A percentile compares a stretch with the other conserved stretches of the same genome.
phyloP scores from a whole-genome alignment of 2,797 vertebrate genomes.

The Darevskia nairensis region DNA sequence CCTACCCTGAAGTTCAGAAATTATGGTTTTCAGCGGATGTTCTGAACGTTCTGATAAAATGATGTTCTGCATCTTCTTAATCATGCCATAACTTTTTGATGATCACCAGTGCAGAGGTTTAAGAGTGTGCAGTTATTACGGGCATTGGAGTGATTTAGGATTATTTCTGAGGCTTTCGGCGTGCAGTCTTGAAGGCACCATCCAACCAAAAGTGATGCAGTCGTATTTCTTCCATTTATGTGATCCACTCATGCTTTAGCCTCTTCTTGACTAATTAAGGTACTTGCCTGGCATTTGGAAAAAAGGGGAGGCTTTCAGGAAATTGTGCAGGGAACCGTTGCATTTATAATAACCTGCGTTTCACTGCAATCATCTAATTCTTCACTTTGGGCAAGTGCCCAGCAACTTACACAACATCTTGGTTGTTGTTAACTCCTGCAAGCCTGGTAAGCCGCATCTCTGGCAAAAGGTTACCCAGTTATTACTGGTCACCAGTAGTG shows the following conservation, averaged over 20 bases:
- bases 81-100: not conserved
- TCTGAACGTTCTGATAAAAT: not conserved
- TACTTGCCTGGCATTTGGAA: slow-evolving; percentile 42
- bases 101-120: not conserved
- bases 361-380: not conserved
- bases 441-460: not conserved
- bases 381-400: not conserved
- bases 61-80: not conserved
- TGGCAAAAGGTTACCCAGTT: not conserved
- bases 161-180: not conserved
- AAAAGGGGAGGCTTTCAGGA: slow-evolving; percentile 25
- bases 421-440: not conserved
- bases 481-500: not conserved
- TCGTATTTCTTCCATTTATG: slow-evolving; percentile 19
- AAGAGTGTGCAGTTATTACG: not conserved
- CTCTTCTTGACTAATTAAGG: slow-evolving; percentile 48
- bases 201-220: slow-evolving; percentile 23
- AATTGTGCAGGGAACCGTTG: slow-evolving; percentile 10
- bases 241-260: not conserved
- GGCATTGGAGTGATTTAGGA: not conserved
- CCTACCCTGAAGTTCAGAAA: not conserved
- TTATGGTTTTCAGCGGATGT: too few relatives aligned
- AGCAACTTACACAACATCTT: not conserved
- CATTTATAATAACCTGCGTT: not conserved
- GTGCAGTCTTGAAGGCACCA: not conserved